Conservation (phyloP, 2,113 vertebrate species). For the Oryzias celebensis region DNA sequence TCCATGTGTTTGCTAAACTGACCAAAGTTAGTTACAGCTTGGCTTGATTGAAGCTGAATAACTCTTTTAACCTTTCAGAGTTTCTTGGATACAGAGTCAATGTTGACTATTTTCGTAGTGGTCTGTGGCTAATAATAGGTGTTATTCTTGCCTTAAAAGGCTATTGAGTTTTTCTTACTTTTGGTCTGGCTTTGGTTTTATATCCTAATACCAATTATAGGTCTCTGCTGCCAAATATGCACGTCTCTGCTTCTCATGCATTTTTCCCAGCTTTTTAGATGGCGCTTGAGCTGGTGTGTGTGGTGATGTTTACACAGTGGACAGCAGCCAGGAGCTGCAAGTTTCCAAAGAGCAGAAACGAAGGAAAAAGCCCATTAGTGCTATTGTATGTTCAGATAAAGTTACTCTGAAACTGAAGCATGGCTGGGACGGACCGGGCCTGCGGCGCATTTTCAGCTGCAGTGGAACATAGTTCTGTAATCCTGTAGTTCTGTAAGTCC, state of each 20-base stretch:
- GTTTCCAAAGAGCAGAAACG: constrained; percentile 37
- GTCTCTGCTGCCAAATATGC: constrained; percentile 66
- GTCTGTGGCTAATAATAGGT: constrained; percentile 51
- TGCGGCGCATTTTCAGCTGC: not conserved
- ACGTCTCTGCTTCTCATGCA: constrained; percentile 55
- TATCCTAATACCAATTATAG: constrained; percentile 72
- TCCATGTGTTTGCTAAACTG: constrained; percentile 9
- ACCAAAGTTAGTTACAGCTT: constrained; percentile 17
- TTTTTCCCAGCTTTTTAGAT: constrained; percentile 36
- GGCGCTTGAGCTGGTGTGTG: constrained; percentile 15
- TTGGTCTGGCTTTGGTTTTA: constrained; percentile 48
- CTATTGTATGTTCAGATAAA: constrained; percentile 9
- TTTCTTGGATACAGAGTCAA: constrained; percentile 65
- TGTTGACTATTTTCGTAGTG: constrained; percentile 47
- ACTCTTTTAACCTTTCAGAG: constrained; percentile 26
- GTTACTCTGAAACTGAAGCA: constrained; percentile 1
- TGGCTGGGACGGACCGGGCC: not conserved
- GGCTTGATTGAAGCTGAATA: constrained; percentile 3
- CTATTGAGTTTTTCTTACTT: constrained; percentile 40
- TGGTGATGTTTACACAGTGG: constrained; percentile 56
- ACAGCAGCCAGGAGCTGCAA: constrained; percentile 65
- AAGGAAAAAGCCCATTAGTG: constrained; percentile 24
- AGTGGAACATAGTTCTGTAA: constrained; percentile 8
- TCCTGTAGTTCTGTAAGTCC: not conserved
- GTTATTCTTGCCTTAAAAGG: constrained; percentile 47